phyloP scores from a whole-genome alignment of 2,113 vertebrate species.

The Scortum barcoo region DNA sequence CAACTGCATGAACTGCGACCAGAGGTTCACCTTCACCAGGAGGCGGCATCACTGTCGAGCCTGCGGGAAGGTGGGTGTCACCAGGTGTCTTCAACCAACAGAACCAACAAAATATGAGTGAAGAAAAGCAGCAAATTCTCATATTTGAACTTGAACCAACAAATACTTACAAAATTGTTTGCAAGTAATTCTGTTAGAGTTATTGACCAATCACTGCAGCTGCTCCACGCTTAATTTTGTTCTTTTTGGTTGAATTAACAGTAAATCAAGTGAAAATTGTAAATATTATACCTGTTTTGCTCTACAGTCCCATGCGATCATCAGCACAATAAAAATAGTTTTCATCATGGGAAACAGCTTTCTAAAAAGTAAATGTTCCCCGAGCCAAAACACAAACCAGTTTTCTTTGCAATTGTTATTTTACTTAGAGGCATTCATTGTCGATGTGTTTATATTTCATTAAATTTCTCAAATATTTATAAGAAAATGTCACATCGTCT shows the following conservation, averaged over 20 bases:
- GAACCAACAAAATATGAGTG: not conserved
- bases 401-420: not conserved
- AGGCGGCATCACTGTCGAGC: constrained; percentile 96
- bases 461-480: too few species aligned
- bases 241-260: not conserved
- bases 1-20: constrained; percentile 94
- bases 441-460: too few species aligned
- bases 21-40: constrained; percentile 95
- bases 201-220: not conserved
- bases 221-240: not conserved
- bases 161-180: too few species aligned
- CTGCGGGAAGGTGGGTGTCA: constrained; percentile 90
- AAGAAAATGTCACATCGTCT: too few species aligned
- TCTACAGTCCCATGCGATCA: not conserved
- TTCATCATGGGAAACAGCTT: not conserved
- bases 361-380: not conserved
- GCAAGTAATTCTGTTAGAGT: too few species aligned
- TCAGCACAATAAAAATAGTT: not conserved
- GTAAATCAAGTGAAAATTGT: not conserved
- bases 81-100: not conserved
- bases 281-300: not conserved
- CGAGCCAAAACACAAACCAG: not conserved
- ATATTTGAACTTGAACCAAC: too few species aligned
- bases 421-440: not conserved
- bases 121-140: not conserved